Conservation (phyloP, 2,888 invertebrate genomes). For the Phragmatobia fuliginosa region DNA sequence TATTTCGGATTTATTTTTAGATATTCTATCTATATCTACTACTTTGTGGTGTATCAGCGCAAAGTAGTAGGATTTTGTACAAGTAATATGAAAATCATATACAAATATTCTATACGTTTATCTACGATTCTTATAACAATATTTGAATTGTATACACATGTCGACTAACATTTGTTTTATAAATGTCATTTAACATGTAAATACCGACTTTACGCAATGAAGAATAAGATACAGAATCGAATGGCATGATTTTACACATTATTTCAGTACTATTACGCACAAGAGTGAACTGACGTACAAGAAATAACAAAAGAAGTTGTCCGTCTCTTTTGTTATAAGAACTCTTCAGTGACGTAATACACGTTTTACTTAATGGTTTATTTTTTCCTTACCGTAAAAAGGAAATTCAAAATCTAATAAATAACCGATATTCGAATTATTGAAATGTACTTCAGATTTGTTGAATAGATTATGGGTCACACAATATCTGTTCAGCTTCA, state of each 20-base stretch:
- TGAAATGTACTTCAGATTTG: neutral
- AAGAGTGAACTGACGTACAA: conserved; percentile 1
- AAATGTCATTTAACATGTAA: neutral
- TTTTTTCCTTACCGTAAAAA: neutral
- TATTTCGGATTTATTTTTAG: no score
- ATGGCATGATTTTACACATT: conserved; percentile 18
- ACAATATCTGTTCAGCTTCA: neutral
- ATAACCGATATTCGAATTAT: neutral
- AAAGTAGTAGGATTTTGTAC: no score
- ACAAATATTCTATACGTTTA: conserved; percentile 17
- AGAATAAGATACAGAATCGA: conserved; percentile 19
- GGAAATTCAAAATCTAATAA: neutral
- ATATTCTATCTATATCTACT: no score
- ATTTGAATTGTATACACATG: conserved; percentile 36
- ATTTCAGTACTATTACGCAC: neutral
- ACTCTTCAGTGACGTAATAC: conserved; percentile 40
- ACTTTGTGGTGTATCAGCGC: neutral
- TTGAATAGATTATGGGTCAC: neutral
- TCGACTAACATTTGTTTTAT: conserved; percentile 26
- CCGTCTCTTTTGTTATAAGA: conserved; percentile 36
- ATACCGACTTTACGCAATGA: neutral
- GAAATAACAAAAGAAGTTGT: conserved; percentile 40
- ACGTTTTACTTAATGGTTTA: conserved; percentile 1
- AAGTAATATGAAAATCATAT: neutral
- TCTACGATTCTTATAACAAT: conserved; percentile 27